Percentiles rank a stretch among this genome's conserved stretches.
Conservation (phyloP, 2,888 invertebrate genomes). For the Linyphia triangularis region DNA sequence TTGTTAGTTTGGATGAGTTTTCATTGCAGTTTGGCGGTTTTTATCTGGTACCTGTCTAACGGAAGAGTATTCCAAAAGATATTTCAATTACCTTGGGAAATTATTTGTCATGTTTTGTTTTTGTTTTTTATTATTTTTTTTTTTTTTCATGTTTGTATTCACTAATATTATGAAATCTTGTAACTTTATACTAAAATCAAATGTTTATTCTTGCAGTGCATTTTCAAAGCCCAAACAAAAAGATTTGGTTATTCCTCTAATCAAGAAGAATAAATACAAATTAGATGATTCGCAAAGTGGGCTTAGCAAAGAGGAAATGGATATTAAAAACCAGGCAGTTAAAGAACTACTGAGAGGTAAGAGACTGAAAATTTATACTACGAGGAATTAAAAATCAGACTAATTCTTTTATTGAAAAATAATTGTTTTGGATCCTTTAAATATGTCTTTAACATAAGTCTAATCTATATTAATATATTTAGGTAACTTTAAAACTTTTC, state of each 20-base stretch:
- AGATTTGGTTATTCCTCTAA: constrained; percentile 80
- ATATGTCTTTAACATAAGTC: too few relatives aligned
- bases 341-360: constrained; percentile 78
- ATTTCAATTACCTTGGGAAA: too few relatives aligned
- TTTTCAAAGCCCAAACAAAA: constrained; percentile 75
- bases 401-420: background rate
- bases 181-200: background rate
- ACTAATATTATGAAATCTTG: background rate
- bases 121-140: too few relatives aligned
- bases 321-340: constrained; percentile 78
- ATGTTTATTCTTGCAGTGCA: constrained; percentile 32
- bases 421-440: too few relatives aligned
- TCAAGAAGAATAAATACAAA: constrained; percentile 80
- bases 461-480: too few relatives aligned
- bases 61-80: too few relatives aligned
- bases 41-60: too few relatives aligned
- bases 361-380: constrained; percentile 24
- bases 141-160: background rate
- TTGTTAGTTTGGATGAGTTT: too few relatives aligned
- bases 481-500: background rate
- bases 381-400: too few relatives aligned
- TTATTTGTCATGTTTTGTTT: too few relatives aligned
- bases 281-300: constrained; percentile 46
- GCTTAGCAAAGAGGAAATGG: constrained; percentile 61
- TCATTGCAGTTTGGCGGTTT: too few relatives aligned